Evolutionary conservation across 1,140 invertebrate species (phyloP).

Genomic region (Drosophila nasuta): DNA sequence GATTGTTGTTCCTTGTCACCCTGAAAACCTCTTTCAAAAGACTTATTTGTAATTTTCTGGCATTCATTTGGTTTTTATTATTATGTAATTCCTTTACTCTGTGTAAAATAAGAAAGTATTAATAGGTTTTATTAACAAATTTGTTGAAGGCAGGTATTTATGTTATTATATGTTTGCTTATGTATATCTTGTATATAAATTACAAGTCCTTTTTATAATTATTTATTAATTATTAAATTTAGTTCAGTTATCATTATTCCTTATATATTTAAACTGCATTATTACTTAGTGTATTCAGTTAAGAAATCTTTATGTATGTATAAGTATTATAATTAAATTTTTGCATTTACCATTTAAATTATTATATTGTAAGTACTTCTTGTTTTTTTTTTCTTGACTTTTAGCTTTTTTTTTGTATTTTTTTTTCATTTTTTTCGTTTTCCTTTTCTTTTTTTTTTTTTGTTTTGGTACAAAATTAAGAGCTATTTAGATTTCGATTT

Average conservation of each 20-base stretch:
- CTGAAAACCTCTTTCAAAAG: too few relatives aligned
- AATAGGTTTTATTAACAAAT: conserved; percentile 81
- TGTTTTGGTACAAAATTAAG: conserved; percentile 60
- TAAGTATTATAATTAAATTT: conserved; percentile 52
- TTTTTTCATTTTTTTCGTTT: conserved; percentile 26
- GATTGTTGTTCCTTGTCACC: too few relatives aligned
- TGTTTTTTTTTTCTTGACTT: conserved; percentile 18
- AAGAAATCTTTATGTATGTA: conserved; percentile 44
- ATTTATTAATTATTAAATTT: conserved; percentile 71
- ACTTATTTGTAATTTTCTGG: conserved; percentile 49
- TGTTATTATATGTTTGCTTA: conserved; percentile 76
- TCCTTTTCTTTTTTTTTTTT: conserved; percentile 11
- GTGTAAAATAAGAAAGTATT: conserved; percentile 82
- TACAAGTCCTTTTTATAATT: conserved; percentile 77
- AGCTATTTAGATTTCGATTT: conserved; percentile 58
- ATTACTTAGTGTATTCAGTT: conserved; percentile 72
- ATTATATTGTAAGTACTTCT: conserved; percentile 35
- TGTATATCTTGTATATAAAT: conserved; percentile 80
- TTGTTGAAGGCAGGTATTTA: conserved; percentile 81
- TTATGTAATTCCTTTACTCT: conserved; percentile 82
- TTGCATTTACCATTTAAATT: conserved; percentile 52
- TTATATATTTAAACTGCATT: conserved; percentile 73
- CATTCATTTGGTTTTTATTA: conserved; percentile 62
- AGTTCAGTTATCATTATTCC: conserved; percentile 67
- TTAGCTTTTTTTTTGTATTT: too few relatives aligned